Percentiles rank a stretch among this genome's conserved stretches.
These are phyloP conservation scores for Ceratina calcarata DNA, from an alignment of 1,140 invertebrate genomes.

Conservation along the genomic window DNA sequence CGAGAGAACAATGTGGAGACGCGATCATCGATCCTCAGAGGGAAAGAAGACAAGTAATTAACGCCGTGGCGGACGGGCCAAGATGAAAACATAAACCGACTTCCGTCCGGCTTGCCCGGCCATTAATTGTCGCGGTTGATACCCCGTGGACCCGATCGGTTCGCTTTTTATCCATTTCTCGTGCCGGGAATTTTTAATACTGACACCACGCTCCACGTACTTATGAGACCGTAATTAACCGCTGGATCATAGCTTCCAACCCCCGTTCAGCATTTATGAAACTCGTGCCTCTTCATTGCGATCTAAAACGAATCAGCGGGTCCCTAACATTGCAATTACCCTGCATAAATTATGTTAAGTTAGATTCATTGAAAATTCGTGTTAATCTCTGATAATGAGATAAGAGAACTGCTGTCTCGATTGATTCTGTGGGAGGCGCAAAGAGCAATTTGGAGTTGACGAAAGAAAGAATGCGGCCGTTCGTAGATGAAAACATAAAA, in stretches of 20 bases:
- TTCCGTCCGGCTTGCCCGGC: conserved; percentile 30
- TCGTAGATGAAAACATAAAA: conserved; percentile 73
- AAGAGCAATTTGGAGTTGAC: no score
- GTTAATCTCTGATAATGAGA: no score
- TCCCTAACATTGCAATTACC: no score
- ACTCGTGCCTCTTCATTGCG: no score
- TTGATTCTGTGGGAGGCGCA: no score
- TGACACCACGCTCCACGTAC: conserved; percentile 23
- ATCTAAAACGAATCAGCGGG: no score
- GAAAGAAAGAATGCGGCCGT: background rate
- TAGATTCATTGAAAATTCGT: no score
- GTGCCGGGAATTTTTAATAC: conserved; percentile 48
- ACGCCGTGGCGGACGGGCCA: conserved; percentile 5
- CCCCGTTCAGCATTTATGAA: no score
- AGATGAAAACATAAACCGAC: conserved; percentile 49
- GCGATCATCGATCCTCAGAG: background rate
- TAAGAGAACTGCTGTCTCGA: no score
- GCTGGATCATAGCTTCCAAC: no score
- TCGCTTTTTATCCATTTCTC: conserved; percentile 37
- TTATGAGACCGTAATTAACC: conserved; percentile 10
- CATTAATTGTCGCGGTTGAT: conserved; percentile 48
- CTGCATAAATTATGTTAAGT: no score
- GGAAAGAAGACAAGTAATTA: conserved; percentile 16
- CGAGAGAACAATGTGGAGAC: background rate
- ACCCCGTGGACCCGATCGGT: conserved; percentile 23